phyloP scores from a whole-genome alignment of 2,797 vertebrate genomes.

The Adrianichthys oophorus region DNA sequence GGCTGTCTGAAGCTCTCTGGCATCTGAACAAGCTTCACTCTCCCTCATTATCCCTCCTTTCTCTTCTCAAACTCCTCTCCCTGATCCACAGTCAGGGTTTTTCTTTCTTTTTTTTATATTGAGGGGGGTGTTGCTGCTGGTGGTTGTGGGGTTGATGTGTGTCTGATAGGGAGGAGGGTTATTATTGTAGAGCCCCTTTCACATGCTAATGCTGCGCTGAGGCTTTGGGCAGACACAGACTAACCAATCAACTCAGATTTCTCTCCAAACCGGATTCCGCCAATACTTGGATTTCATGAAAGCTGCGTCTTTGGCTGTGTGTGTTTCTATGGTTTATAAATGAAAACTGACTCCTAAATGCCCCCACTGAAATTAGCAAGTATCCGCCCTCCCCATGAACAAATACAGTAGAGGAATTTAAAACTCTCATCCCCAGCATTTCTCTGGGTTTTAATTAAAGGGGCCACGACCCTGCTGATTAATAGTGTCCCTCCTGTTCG shows the following conservation, averaged over 20 bases:
- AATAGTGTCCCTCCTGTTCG: constrained; percentile 53
- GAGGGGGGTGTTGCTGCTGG: constrained; percentile 24
- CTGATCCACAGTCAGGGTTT: constrained; percentile 43
- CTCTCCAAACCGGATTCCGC: constrained; percentile 40
- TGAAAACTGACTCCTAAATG: not conserved
- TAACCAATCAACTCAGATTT: constrained; percentile 42
- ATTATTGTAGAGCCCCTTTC: constrained; percentile 68
- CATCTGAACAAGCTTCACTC: constrained; percentile 41
- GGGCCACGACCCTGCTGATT: constrained; percentile 64
- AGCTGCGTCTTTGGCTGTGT: constrained; percentile 20
- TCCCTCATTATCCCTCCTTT: constrained; percentile 61
- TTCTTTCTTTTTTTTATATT: not conserved
- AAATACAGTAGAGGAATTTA: constrained; percentile 36
- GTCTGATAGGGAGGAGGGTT: constrained; percentile 43
- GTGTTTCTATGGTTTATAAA: constrained; percentile 30
- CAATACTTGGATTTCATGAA: constrained; percentile 44
- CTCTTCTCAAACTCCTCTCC: constrained; percentile 46
- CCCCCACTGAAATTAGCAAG: constrained; percentile 1
- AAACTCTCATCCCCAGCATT: constrained; percentile 30
- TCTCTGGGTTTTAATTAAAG: constrained; percentile 62
- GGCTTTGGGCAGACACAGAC: constrained; percentile 40
- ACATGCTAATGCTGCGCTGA: constrained; percentile 71
- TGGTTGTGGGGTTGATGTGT: constrained; percentile 51
- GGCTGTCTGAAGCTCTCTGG: constrained; percentile 57
- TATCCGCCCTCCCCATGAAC: not conserved